Base-by-base conservation (phyloP, 2,113 vertebrate genomes). In the Eurypyga helias region DNA sequence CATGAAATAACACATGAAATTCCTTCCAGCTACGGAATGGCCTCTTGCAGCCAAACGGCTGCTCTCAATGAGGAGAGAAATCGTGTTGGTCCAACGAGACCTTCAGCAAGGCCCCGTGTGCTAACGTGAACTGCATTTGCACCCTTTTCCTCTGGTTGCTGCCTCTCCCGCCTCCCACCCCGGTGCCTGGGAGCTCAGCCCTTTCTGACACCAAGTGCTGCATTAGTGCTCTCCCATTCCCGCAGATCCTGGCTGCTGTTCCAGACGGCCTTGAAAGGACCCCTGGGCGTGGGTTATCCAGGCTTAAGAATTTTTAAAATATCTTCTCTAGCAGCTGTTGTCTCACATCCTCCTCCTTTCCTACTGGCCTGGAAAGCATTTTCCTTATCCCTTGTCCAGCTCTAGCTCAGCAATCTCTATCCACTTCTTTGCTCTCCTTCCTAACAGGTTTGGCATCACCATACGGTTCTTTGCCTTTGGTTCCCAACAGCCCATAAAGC, bases 261-360 rank as follows among this genome's bases (percentile, higher is more conserved):
- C 73, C 77, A 83, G 65, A n/a, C 70, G 5, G 57, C 82, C 57
- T 78, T 79, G 48, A 84, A 85, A 82, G 82, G 70, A 91, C 95
- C 78, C 75, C 61, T 87, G 88, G 70, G 82, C 91, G 46, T 87
- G 72, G 95, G 60, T 75, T 95, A 84, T 75, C 72, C 87, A 87
- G 65, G 61, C 87, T 79, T 79, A 83, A 71, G 16, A 48, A 78
- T 70, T 82, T 90, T 80, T 92, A 52, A 90, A 91, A 34, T 91
- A 91, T 94, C 85, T 85, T 64, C 73, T 90, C 61, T 33, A 79
- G 92, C 94, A 94, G 94, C 65, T 97, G 92, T 90, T 96, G 84
- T 90, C 70, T 96, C 73, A 85, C 57, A 85, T 95, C 85, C 73
- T 91, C 70, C 52, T 90, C 61, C 23, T 9, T 78, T 91, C 81